Conservation (phyloP, 2,888 invertebrate genomes). For the Hirtodrosophila confusa region DNA sequence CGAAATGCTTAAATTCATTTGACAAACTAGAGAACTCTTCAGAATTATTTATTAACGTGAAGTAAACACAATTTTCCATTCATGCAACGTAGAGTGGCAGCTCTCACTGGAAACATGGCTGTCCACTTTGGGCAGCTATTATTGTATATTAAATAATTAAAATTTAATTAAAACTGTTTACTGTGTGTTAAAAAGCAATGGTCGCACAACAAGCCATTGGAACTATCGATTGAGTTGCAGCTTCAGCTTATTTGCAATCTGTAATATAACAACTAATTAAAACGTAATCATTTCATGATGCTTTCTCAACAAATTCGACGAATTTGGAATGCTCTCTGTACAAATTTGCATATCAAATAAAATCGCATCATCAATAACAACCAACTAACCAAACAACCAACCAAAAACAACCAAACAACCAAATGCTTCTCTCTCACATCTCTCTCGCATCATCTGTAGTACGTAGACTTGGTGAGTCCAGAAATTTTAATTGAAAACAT, state of each 20-base stretch:
- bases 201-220: too few species aligned
- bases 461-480: constrained; percentile 76
- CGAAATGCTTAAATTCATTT: too few species aligned
- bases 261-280: constrained; percentile 34
- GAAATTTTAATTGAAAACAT: constrained; percentile 33
- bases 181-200: too few species aligned
- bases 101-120: too few species aligned
- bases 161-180: too few species aligned
- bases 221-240: too few species aligned
- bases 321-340: constrained; percentile 72
- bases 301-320: constrained; percentile 76
- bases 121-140: too few species aligned
- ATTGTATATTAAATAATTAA: too few species aligned
- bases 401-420: constrained; percentile 30
- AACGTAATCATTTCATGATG: constrained; percentile 74
- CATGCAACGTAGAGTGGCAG: too few species aligned
- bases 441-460: constrained; percentile 70
- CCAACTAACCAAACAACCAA: constrained; percentile 35
- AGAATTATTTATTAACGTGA: too few species aligned
- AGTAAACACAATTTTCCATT: too few species aligned
- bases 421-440: constrained; percentile 70
- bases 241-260: constrained; percentile 3
- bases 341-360: constrained; percentile 69
- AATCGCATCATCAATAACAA: constrained; percentile 59
- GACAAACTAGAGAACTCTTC: too few species aligned